Evolutionary conservation across 1,140 invertebrate genomes (phyloP), one percentile per base, ranked within the genome.

Genomic region (Apolygus lucorum): DNA sequence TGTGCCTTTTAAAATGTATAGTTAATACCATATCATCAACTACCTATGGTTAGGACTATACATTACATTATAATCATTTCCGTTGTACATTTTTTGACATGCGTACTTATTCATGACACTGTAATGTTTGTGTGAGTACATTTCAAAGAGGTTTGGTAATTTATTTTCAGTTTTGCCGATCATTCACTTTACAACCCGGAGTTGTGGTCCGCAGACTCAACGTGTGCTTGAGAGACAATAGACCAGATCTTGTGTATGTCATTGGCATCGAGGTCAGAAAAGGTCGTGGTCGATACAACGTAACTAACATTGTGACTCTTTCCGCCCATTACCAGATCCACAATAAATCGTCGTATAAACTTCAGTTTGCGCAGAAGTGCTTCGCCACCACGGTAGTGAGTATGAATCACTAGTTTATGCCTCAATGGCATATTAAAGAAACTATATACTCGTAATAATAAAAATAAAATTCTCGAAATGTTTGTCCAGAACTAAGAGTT

Each of bases 251-350:
- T 52, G 84, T 91, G 27, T 92, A 88, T 77, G 80, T 89, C 27
- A 87, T 92, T 76, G 95, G 96, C 52, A 90, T 99, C 63, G 88
- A 93, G 72, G 88, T 95, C n/a, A 82, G 91, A 66, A 84, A 87
- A 42, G 96, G 95, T 0, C 85, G 89, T 73, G 96, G 95, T 42
- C 83, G 89, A 73, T 97, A 97, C 80, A 82, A 89, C 49, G 86
- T 90, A 74, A 98, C 96, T 1, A 92, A 89, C 75, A 90, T 99
- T 74, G 90, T 98, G 14, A 96, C 92, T 11, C 84, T 99, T 71
- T 91, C 93, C 2, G 95, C 96, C 28, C 84, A 94, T 73, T 98
- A 91, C 81, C 91, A 95, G 78, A 81, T 99, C 52, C 91, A 97
- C 77, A 99, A 99, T 80, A 87, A 89, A 77, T 95, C 92, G 8